Evolutionary conservation across 2,113 vertebrate species (phyloP), one percentile per base, ranked within the genome.

Genomic region (Beaufortia kweichowensis): DNA sequence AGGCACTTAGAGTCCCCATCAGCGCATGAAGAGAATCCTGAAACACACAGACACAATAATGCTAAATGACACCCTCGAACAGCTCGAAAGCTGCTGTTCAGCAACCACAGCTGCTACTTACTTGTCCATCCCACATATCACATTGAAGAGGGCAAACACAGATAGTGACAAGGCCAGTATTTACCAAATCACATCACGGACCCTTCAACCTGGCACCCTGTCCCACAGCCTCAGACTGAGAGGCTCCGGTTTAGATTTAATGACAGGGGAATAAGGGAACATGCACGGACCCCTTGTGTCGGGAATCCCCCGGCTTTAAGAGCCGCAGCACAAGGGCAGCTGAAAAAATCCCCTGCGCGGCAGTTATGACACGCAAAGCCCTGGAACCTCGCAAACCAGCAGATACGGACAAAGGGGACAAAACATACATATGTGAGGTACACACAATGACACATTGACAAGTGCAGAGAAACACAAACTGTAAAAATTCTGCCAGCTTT

Each of bases 21-120:
- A 96, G 86, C 28, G 95, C 94, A 81, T 97, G 95, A 29, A 97
- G 92, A 63, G 95, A 96, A 83, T 96, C 95, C 95, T 96, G 78
- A 79, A 91, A 88, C 55, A 84, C 68, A 80, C 41, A 55, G 48
- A 55, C 35, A 78, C 56, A 66, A 80, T 88, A 77, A 83, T 66
- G 62, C 41, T 70, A 79, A 83, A 68, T 77, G 48, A 78, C 57
- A 76, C 21, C 43, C 60, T 15, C 55, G 28, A 29, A 76, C 50
- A 48, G 31, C 48, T 80, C 78, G 83, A 84, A 83, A 82, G 62
- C 15, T 56, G 48, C 24, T 41, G 9, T 74, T 61, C 57, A 61
- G 57, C 56, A 74, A 74, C 56, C 39, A 61, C 17, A 74, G 24
- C 41, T 62, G 57, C 71, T 46, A 60, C 61, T 61, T 74, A 24